phyloP scores from a whole-genome alignment of 2,888 invertebrate species.

The Geophilus truncorum region DNA sequence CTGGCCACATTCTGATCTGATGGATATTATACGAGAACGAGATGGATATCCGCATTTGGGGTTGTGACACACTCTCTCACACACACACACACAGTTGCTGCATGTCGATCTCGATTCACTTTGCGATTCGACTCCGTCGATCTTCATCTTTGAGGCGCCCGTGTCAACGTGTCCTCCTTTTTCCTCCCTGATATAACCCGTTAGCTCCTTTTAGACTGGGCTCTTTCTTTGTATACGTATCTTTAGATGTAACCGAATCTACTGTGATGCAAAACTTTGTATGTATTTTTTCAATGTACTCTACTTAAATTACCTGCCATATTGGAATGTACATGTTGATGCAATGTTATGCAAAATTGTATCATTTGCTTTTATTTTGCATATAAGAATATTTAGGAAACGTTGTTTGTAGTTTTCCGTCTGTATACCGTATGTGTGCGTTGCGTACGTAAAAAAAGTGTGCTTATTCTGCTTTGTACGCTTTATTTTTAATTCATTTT shows the following conservation, averaged over 20 bases:
- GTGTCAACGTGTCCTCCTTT: constrained; percentile 5
- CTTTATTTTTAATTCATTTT: too few species aligned
- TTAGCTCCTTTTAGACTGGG: constrained; percentile 9
- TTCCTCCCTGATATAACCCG: not conserved
- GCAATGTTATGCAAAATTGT: constrained; percentile 34
- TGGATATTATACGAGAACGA: not conserved
- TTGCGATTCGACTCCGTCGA: not conserved
- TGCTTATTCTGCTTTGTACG: constrained; percentile 17
- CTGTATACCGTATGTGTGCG: constrained; percentile 2
- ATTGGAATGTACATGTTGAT: constrained; percentile 33
- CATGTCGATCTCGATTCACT: not conserved
- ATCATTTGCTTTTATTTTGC: constrained; percentile 33
- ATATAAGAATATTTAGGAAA: constrained; percentile 21
- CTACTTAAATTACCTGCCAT: constrained; percentile 31
- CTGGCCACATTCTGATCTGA: too few species aligned
- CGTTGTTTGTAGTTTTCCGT: not conserved
- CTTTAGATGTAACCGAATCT: constrained; percentile 29
- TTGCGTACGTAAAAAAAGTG: not conserved
- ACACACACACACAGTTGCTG: too few species aligned
- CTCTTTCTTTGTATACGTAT: constrained; percentile 33
- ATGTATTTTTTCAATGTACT: constrained; percentile 34
- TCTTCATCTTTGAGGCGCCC: constrained; percentile 7
- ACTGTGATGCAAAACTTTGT: constrained; percentile 32
- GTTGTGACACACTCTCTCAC: not conserved
- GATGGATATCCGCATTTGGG: not conserved